Base-by-base conservation (phyloP, 2,797 vertebrate genomes). In the Vespertilio murinus region DNA sequence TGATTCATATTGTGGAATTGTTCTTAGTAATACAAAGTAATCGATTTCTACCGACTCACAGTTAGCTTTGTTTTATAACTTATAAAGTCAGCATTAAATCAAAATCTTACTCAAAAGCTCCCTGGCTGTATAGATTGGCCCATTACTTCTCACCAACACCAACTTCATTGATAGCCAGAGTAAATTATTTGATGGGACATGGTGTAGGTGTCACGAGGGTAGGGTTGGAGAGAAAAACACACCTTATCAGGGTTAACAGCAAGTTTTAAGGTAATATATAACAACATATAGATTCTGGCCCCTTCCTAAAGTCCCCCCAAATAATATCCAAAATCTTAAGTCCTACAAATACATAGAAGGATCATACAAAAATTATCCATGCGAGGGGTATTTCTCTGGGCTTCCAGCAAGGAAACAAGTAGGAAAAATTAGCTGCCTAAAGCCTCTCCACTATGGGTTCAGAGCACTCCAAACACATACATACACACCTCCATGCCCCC, bases 321-420 rank as follows among this genome's bases (percentile, higher is more conserved):
- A 83, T 81, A 74, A 75, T 45, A 91, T 18, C 25, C 30, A 69
- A 33, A 92, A 91, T 65, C 10, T 0, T 70, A 85, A 69, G 38
- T 64, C 16, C 47, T 30, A 91, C 11, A 96, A 80, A 85, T 70
- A 86, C 5, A 11, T 25, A 77, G 20, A 16, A 69, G 49, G 22
- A 40, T 54, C 61, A 94, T 77, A 42, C 75, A 69, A 95, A 80
- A 80, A 88, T 88, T 47, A 90, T 28, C 23, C 42, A 65, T 35
- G 40, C 14, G 22, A 49, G 6, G 18, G 33, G 4, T 47, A 33
- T 65, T 77, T 87, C 70, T 74, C 61, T 94, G 77, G 85, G n/a
- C 28, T 45, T 78, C 33, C 28, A 70, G 28, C 25, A 91, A 91
- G 28, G 25, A 52, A 91, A 83, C 33, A 30, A 30, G 23, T 45